phyloP scores from a whole-genome alignment of 2,888 invertebrate genomes.

The Cyclophora punctaria region DNA sequence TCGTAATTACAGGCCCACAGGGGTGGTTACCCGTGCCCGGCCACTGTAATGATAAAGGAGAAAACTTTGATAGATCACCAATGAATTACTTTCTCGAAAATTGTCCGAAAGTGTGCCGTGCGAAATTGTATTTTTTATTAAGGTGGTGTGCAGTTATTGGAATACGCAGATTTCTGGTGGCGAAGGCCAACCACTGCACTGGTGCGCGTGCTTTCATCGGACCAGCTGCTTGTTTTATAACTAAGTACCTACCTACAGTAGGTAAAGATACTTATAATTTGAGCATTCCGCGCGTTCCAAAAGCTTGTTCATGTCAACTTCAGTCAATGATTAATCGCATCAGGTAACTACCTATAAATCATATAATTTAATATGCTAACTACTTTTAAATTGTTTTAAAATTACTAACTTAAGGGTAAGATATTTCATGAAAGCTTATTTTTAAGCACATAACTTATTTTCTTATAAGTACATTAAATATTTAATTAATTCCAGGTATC shows the following conservation, averaged over 20 bases:
- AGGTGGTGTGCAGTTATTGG: conserved; percentile 26
- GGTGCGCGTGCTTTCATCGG: conserved; percentile 46
- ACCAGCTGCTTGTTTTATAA: conserved; percentile 38
- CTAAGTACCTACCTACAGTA: background rate
- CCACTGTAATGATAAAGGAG: conserved; percentile 48
- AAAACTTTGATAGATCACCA: conserved; percentile 65
- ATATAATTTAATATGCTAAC: too few relatives aligned
- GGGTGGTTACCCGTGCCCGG: conserved; percentile 36
- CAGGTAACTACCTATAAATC: too few relatives aligned
- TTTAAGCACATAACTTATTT: too few relatives aligned
- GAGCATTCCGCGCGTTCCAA: conserved; percentile 27
- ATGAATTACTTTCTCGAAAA: conserved; percentile 71
- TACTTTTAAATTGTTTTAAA: too few relatives aligned
- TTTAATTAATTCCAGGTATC: too few relatives aligned
- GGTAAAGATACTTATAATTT: conserved; percentile 15
- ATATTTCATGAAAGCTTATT: too few relatives aligned
- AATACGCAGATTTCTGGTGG: conserved; percentile 34
- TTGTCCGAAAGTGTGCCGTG: conserved; percentile 67
- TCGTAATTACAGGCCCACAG: conserved; percentile 55
- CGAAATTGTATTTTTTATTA: conserved; percentile 51
- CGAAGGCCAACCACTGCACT: conserved; percentile 41
- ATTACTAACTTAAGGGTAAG: too few relatives aligned
- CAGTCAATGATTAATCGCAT: too few relatives aligned
- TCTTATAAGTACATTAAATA: too few relatives aligned
- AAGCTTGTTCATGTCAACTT: conserved; percentile 16